Evolutionary conservation across 2,797 vertebrate species (phyloP).

Genomic region (Silurus aristotelis): DNA sequence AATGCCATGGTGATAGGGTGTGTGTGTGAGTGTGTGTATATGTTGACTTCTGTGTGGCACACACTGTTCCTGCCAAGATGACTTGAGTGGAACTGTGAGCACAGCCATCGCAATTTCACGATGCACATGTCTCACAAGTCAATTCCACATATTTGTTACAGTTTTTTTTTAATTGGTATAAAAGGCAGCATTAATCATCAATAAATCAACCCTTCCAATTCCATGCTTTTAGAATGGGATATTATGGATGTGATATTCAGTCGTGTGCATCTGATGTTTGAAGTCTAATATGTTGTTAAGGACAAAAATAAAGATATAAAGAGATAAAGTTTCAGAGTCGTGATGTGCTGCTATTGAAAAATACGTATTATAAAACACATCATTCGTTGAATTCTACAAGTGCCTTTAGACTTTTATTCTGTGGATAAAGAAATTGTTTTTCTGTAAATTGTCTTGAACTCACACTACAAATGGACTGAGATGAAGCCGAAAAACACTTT

Average conservation of each 20-base stretch:
- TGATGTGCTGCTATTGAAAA: background rate
- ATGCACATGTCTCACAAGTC: constrained; percentile 16
- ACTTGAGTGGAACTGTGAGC: constrained; percentile 4
- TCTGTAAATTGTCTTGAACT: background rate
- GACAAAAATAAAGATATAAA: background rate
- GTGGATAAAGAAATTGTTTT: background rate
- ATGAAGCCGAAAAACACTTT: background rate
- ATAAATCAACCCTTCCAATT: background rate
- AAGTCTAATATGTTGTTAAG: background rate
- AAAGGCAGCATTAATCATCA: background rate
- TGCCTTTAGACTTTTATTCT: background rate
- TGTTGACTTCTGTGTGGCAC: constrained; percentile 17
- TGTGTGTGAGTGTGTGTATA: background rate
- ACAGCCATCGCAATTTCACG: background rate
- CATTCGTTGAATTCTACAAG: background rate
- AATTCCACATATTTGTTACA: background rate
- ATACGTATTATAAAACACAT: background rate
- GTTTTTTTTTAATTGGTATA: background rate
- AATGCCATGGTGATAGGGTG: constrained; percentile 32
- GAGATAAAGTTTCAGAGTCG: background rate
- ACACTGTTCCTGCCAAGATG: constrained; percentile 13
- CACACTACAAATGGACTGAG: background rate
- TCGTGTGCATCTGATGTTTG: background rate
- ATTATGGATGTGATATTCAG: background rate
- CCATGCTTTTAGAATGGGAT: background rate